These are phyloP conservation scores for Mimas tiliae DNA, from an alignment of 2,888 invertebrate species.

Conservation along the genomic window DNA sequence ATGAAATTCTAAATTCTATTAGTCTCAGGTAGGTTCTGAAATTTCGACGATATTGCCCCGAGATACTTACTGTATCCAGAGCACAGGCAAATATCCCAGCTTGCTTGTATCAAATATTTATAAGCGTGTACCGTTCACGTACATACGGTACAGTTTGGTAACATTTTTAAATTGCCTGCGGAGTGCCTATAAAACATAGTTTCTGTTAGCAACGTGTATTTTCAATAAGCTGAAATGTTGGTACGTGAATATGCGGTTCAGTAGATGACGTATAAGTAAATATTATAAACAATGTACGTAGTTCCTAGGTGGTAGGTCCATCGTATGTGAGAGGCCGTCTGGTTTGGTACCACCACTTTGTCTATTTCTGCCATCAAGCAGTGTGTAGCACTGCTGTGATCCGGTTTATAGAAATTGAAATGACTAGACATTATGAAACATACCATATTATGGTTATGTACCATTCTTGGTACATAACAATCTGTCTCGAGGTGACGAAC, in stretches of 20 bases:
- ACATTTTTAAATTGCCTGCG: constrained; percentile 56
- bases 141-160: constrained; percentile 52
- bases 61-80: constrained; percentile 33
- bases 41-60: constrained; percentile 57
- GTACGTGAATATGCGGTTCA: not conserved
- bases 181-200: constrained; percentile 38
- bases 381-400: too few relatives aligned
- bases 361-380: too few relatives aligned
- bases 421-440: too few relatives aligned
- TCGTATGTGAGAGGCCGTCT: too few relatives aligned
- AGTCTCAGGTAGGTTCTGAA: constrained; percentile 50
- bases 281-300: not conserved
- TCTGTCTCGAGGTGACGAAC: too few relatives aligned
- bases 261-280: not conserved
- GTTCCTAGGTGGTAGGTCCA: too few relatives aligned
- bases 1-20: constrained; percentile 63
- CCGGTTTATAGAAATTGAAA: too few relatives aligned
- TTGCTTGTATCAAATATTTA: constrained; percentile 73
- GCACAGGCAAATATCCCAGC: constrained; percentile 62
- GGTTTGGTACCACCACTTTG: too few relatives aligned
- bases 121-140: constrained; percentile 65
- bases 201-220: constrained; percentile 36
- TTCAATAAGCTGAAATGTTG: not conserved
- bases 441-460: too few relatives aligned
- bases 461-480: too few relatives aligned